Evolutionary conservation across 2,113 vertebrate genomes (phyloP).

Genomic region (Ameiurus melas): DNA sequence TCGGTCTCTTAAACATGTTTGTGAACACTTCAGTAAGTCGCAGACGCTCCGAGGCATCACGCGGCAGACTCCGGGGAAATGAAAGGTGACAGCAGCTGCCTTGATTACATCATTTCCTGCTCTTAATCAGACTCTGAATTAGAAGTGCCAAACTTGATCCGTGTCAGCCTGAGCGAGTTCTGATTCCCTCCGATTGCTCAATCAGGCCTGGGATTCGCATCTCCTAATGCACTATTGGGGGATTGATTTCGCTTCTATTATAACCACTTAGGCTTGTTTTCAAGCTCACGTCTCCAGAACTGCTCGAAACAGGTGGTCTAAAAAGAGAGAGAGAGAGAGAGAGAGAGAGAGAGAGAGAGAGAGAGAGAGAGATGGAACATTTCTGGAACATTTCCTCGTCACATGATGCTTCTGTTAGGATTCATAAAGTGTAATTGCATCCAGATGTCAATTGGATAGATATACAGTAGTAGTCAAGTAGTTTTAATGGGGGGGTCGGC

Average conservation of each 20-base stretch:
- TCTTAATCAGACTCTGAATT: slow-evolving; percentile 48
- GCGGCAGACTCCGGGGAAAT: slow-evolving; percentile 32
- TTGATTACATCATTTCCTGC: slow-evolving; percentile 55
- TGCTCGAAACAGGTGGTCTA: background rate
- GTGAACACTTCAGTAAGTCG: slow-evolving; percentile 32
- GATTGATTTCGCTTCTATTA: slow-evolving; percentile 50
- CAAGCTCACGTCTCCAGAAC: slow-evolving; percentile 31
- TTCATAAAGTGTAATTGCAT: background rate
- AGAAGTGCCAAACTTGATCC: slow-evolving; percentile 42
- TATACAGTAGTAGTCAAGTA: background rate
- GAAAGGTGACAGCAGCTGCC: slow-evolving; percentile 44
- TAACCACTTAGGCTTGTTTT: slow-evolving; percentile 46
- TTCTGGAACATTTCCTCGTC: background rate
- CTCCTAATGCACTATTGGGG: slow-evolving; percentile 42
- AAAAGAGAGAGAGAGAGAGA: background rate
- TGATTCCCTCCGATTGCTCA: slow-evolving; percentile 46
- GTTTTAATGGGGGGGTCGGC: background rate
- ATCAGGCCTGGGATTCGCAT: slow-evolving; percentile 42
- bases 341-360: too few relatives aligned
- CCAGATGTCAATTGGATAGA: background rate
- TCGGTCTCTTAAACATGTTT: slow-evolving; percentile 20
- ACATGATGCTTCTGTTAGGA: background rate
- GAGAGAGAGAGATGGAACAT: too few relatives aligned
- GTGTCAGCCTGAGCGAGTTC: slow-evolving; percentile 44
- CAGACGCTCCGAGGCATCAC: slow-evolving; percentile 22